phyloP scores from a whole-genome alignment of 2,888 invertebrate species.

The Cartodere bifasciata region DNA sequence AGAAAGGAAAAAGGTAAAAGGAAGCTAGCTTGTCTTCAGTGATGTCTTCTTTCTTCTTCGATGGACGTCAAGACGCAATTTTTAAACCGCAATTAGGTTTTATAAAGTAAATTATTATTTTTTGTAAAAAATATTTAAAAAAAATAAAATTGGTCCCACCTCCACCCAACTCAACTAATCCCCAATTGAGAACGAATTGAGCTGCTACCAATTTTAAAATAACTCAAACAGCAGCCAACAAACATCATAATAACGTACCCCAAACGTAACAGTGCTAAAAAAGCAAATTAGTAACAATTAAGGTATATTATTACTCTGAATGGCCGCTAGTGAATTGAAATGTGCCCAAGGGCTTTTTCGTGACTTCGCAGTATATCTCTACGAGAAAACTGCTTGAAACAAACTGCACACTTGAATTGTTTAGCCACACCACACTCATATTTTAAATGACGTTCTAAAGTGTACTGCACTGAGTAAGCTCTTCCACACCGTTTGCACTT shows the following conservation, averaged over 20 bases:
- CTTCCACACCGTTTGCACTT: constrained; percentile 46
- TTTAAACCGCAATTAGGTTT: no score
- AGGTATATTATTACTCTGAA: no score
- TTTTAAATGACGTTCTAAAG: constrained; percentile 43
- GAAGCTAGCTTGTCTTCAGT: no score
- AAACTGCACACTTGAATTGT: constrained; percentile 33
- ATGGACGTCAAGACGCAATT: no score
- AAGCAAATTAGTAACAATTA: no score
- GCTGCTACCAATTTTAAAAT: constrained; percentile 6
- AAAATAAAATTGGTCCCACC: constrained; percentile 21
- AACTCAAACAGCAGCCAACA: no score
- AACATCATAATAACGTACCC: no score
- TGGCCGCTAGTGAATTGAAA: no score
- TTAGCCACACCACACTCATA: constrained; percentile 46
- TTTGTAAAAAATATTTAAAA: constrained; percentile 3
- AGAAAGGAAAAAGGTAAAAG: no score
- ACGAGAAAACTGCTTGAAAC: constrained; percentile 31
- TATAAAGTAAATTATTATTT: no score
- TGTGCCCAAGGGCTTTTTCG: constrained; percentile 26
- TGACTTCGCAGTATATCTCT: constrained; percentile 30
- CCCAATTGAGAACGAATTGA: constrained; percentile 8
- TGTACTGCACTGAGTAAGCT: constrained; percentile 44
- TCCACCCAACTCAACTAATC: constrained; percentile 29
- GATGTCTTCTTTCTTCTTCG: no score
- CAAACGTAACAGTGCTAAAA: no score